These are phyloP conservation scores for Meloidogyne hapla DNA, from an alignment of 1,140 invertebrate species.

Conservation along the genomic window DNA sequence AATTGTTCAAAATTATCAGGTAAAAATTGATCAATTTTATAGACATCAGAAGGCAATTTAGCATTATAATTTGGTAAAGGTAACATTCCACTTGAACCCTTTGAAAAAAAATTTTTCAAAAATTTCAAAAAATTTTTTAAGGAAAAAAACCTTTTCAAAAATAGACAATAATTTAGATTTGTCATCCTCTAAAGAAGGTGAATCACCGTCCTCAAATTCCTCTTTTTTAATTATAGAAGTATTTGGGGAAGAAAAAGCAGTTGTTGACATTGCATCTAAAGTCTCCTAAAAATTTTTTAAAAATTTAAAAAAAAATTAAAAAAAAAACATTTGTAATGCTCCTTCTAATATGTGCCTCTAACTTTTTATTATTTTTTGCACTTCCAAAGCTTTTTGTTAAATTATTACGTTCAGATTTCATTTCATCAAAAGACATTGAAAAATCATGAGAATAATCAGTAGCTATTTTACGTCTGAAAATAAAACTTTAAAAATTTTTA, in stretches of 20 bases:
- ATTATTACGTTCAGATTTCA: not conserved
- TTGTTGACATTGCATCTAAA: slow-evolving; percentile 18
- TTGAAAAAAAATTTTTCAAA: not conserved
- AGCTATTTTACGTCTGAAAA: not conserved
- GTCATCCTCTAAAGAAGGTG: not conserved
- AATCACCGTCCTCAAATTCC: not conserved
- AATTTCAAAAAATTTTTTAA: not conserved
- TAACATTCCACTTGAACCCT: slow-evolving; percentile 19
- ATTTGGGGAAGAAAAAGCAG: slow-evolving; percentile 22
- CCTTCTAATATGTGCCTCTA: not conserved
- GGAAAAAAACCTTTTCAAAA: not conserved
- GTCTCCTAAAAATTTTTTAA: slow-evolving; percentile 9
- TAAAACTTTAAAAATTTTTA: not conserved
- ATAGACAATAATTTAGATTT: slow-evolving; percentile 16
- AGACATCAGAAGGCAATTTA: not conserved
- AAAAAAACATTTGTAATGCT: slow-evolving; percentile 15
- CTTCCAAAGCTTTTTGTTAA: slow-evolving; percentile 21
- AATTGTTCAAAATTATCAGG: slow-evolving; percentile 1
- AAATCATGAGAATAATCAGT: slow-evolving; percentile 17
- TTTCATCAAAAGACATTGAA: slow-evolving; percentile 12
- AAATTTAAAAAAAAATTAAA: not conserved
- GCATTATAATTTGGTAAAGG: slow-evolving; percentile 17
- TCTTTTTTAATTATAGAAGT: not conserved
- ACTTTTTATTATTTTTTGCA: slow-evolving; percentile 20
- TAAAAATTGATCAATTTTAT: slow-evolving; percentile 14